phyloP scores from a whole-genome alignment of 2,888 invertebrate genomes.

The Morpho achilles region DNA sequence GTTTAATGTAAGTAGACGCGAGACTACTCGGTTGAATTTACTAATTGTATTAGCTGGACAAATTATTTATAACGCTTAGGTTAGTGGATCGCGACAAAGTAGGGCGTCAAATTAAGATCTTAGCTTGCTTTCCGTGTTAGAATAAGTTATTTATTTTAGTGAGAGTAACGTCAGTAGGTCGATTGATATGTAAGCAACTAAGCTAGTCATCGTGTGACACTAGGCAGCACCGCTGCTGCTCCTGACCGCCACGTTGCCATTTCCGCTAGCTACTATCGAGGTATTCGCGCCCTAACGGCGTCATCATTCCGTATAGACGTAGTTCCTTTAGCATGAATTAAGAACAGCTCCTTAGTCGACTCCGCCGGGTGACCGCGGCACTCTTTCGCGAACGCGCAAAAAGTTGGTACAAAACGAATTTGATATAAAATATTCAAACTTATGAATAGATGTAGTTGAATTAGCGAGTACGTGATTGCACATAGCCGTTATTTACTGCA shows the following conservation, averaged over 20 bases:
- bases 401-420: constrained; percentile 69
- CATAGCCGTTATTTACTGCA: constrained; percentile 43
- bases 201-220: constrained; percentile 71
- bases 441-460: constrained; percentile 52
- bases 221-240: constrained; percentile 32
- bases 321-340: constrained; percentile 41
- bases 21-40: constrained; percentile 46
- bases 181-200: constrained; percentile 68
- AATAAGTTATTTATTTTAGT: constrained; percentile 76
- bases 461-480: constrained; percentile 62
- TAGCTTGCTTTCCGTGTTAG: constrained; percentile 50
- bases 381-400: constrained; percentile 37
- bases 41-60: constrained; percentile 67
- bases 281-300: constrained; percentile 42
- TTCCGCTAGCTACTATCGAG: constrained; percentile 52
- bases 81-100: constrained; percentile 40
- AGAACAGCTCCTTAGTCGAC: constrained; percentile 22
- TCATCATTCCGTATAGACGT: constrained; percentile 35
- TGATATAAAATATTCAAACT: constrained; percentile 52
- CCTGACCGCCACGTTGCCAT: constrained; percentile 63
- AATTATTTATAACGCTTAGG: constrained; percentile 66
- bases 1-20: constrained; percentile 48
- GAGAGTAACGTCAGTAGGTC: constrained; percentile 56
- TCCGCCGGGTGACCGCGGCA: constrained; percentile 18
- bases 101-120: constrained; percentile 54